These are phyloP conservation scores for Chrysina gloriosa DNA, from an alignment of 2,888 invertebrate genomes.

Conservation along the genomic window DNA sequence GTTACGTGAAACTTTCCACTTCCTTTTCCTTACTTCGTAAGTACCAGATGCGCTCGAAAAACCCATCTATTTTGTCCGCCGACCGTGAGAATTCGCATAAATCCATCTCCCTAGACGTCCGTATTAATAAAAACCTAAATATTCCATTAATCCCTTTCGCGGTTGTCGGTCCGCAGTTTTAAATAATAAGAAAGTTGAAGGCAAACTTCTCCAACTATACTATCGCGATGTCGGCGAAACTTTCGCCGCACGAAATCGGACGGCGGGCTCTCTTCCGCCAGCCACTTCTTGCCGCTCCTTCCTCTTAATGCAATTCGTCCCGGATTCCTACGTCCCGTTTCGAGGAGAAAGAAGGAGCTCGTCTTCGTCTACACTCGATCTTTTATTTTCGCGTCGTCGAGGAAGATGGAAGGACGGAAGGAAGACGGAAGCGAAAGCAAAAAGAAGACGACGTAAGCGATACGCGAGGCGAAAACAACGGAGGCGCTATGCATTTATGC, in stretches of 20 bases:
- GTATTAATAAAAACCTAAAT: conserved; percentile 19
- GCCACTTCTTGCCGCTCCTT: not conserved
- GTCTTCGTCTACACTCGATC: not conserved
- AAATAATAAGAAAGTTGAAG: conserved; percentile 31
- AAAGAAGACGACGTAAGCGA: not conserved
- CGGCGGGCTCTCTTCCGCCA: not conserved
- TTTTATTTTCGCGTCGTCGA: conserved; percentile 9
- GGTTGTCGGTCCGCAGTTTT: conserved; percentile 12
- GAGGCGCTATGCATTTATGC: conserved; percentile 10
- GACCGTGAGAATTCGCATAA: not conserved
- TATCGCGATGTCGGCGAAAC: conserved; percentile 1
- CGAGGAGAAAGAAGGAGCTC: not conserved
- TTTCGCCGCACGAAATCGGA: not conserved
- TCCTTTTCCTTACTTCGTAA: not conserved
- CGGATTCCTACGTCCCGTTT: conserved; percentile 3
- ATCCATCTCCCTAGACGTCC: not conserved
- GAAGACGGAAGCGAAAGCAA: not conserved
- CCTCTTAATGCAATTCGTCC: conserved; percentile 22
- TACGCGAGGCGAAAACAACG: not conserved
- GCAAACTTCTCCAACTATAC: conserved; percentile 16
- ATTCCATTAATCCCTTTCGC: conserved; percentile 24
- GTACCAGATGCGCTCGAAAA: no score
- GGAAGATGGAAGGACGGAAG: conserved; percentile 10
- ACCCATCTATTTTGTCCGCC: no score
- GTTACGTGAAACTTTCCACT: no score